These are phyloP conservation scores for Manis pentadactyla DNA, from an alignment of 2,797 vertebrate genomes.

Conservation along the genomic window DNA sequence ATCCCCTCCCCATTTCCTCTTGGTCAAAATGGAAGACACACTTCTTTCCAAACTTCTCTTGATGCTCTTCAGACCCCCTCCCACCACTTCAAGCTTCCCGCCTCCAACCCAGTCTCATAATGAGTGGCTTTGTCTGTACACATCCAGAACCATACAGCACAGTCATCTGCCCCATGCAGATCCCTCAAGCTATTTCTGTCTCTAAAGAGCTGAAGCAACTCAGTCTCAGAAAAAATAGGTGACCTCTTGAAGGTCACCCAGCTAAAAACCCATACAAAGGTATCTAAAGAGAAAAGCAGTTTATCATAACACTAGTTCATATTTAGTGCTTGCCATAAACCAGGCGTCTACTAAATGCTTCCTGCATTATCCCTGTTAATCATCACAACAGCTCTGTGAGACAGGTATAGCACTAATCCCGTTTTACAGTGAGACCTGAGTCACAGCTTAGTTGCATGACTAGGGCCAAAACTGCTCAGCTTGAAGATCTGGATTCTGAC, in stretches of 20 bases:
- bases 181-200: neutral
- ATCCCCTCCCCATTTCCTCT: constrained; percentile 36
- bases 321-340: neutral
- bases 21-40: neutral
- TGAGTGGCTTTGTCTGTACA: neutral
- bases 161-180: neutral
- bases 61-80: neutral
- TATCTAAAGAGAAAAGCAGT: neutral
- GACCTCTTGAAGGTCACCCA: neutral
- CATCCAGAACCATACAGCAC: neutral
- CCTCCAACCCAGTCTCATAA: neutral
- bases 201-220: neutral
- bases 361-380: neutral
- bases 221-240: neutral
- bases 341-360: neutral
- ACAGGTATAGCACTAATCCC: neutral
- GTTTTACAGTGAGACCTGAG: neutral
- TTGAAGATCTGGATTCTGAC: neutral
- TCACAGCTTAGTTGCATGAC: neutral
- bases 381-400: neutral
- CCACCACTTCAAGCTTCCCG: neutral
- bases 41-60: constrained; percentile 24
- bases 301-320: neutral
- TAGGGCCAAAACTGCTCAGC: neutral
- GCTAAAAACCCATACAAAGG: neutral